Evolutionary conservation across 2,888 invertebrate species (phyloP), one percentile per base, ranked within the genome.

Genomic region (Ormyrus nitidulus): DNA sequence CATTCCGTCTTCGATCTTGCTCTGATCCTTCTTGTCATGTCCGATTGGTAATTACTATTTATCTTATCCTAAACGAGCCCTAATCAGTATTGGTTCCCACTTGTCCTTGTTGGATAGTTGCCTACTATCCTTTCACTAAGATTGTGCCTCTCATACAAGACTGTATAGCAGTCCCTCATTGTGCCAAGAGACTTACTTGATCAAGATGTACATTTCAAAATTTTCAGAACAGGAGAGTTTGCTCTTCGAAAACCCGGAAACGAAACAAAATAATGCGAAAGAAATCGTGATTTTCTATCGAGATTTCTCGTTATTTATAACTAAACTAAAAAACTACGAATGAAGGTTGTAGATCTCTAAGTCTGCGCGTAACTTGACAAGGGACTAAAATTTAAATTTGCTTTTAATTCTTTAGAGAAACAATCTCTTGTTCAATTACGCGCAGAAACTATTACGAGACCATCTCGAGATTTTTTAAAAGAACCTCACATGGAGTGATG

Each of bases 161-260:
- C 68, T 71, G 34, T 34, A 34, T 34, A 49, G 13, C 46, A 72
- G n/a, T 58, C 51, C 61, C 56, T 83, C 72, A 34, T 59, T 71
- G 77, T 85, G 85, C 89, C 90, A 88, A 88, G 71, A 89, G 89
- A 88, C 89, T 90, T 90, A 91, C 89, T 90, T 90, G 89, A 90
- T 90, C 90, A 90, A 90, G 89, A 88, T 88, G 83, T 89, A 90
- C 89, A 89, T 89, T 87, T 87, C 84, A 68, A 51, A 71, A 76
- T 72, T 72, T 71, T 80, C 66, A 80, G 72, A 80, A 76, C 59
- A 19, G 73, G 65, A 68, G 48, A 69, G n/a, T 48, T 68, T 51
- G 13, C 62, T 53, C n/a, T 74, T 62, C 10, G 53, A 61, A 76
- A 66, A 48, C 51, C 51, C 68, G 71, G 54, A 10, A 70, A 59